Percentiles rank a stretch among this genome's conserved stretches.
These are phyloP conservation scores for Sebastes trivittatus DNA, from an alignment of 2,797 vertebrate genomes.

Conservation along the genomic window DNA sequence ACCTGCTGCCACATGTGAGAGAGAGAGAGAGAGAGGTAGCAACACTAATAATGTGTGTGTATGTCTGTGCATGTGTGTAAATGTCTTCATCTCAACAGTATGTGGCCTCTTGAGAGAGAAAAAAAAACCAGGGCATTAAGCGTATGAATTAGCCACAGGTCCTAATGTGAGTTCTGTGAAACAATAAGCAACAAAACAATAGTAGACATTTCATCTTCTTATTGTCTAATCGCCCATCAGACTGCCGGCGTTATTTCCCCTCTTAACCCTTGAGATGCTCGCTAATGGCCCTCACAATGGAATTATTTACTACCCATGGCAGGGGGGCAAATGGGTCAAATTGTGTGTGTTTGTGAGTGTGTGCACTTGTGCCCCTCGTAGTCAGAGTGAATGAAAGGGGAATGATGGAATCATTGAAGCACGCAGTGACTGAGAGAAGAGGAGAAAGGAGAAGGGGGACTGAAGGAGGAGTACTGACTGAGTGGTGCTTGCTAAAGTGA, in stretches of 20 bases:
- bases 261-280: constrained; percentile 73
- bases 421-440: constrained; percentile 67
- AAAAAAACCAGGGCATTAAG: constrained; percentile 53
- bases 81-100: constrained; percentile 45
- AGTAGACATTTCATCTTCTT: constrained; percentile 74
- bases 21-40: constrained; percentile 13
- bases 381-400: constrained; percentile 67
- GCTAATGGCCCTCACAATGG: constrained; percentile 75
- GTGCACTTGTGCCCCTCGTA: constrained; percentile 32
- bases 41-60: constrained; percentile 39
- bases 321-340: constrained; percentile 77
- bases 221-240: constrained; percentile 79
- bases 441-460: constrained; percentile 54
- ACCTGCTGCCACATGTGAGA: constrained; percentile 50
- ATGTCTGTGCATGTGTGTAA: constrained; percentile 9
- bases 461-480: constrained; percentile 49
- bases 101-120: constrained; percentile 22
- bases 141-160: constrained; percentile 58
- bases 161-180: constrained; percentile 64
- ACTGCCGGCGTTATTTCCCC: constrained; percentile 60
- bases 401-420: constrained; percentile 85
- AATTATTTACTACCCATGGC: constrained; percentile 80
- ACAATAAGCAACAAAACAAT: constrained; percentile 66
- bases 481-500: constrained; percentile 85
- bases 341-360: constrained; percentile 33